phyloP scores from a whole-genome alignment of 2,797 vertebrate species.

The Arctocebus calabarensis region DNA sequence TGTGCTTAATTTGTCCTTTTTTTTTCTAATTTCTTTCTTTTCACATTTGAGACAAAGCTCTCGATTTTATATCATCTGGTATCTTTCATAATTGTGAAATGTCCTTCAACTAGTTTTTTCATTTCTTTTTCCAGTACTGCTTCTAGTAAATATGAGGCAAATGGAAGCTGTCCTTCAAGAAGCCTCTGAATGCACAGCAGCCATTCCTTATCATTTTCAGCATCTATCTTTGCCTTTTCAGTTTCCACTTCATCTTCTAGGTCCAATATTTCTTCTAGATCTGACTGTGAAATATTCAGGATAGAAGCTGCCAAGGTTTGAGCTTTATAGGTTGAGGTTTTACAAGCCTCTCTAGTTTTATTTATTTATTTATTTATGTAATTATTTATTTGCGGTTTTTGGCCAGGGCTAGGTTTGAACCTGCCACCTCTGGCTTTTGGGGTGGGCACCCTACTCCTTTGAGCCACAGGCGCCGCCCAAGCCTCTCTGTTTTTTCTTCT shows the following conservation, averaged over 20 bases:
- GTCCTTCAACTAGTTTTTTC: conserved; percentile 95
- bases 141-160: conserved; percentile 94
- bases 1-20: not conserved
- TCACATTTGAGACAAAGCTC: conserved; percentile 43
- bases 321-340: conserved; percentile 86
- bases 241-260: conserved; percentile 89
- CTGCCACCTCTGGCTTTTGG: no score
- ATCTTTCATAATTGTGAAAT: conserved; percentile 90
- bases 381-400: no score
- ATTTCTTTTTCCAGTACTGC: conserved; percentile 94
- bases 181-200: conserved; percentile 90
- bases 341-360: conserved; percentile 59
- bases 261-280: conserved; percentile 94
- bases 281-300: conserved; percentile 94
- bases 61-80: conserved; percentile 80
- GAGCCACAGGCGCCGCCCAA: conserved; percentile 55
- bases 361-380: no score
- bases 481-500: conserved; percentile 82
- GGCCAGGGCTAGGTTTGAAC: no score
- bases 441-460: no score
- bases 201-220: conserved; percentile 91
- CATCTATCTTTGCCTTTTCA: conserved; percentile 84
- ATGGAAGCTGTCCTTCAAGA: conserved; percentile 94
- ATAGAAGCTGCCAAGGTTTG: conserved; percentile 95
- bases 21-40: not conserved